Percentiles rank a stretch among this genome's conserved stretches.
Evolutionary conservation across 2,888 invertebrate species (phyloP).

Genomic region (Caenorhabditis sp.): DNA sequence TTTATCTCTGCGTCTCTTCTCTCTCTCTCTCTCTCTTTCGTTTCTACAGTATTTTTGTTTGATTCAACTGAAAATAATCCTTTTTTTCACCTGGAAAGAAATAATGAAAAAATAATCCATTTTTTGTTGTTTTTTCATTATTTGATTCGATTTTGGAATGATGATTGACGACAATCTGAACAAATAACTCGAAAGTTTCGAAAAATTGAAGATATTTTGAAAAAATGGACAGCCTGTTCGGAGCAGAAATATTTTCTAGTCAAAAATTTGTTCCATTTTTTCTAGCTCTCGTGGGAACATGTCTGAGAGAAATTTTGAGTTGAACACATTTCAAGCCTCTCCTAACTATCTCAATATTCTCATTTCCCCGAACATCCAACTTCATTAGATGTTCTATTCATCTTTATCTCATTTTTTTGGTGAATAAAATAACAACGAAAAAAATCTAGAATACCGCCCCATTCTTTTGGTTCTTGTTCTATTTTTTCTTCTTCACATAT

Average conservation of each 20-base stretch:
- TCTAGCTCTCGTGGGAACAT: too few relatives aligned
- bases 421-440: too few relatives aligned
- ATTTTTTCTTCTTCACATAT: background rate
- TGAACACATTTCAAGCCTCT: too few relatives aligned
- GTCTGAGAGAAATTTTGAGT: too few relatives aligned
- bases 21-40: background rate
- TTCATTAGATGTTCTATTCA: background rate
- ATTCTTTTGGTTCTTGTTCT: background rate
- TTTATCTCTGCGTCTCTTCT: background rate
- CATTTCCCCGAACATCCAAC: too few relatives aligned
- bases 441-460: too few relatives aligned
- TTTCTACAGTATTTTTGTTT: background rate
- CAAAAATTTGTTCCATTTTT: too few relatives aligned
- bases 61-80: background rate
- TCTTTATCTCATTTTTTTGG: background rate
- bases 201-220: background rate
- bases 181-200: background rate
- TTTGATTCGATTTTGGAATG: conserved; percentile 1
- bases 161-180: background rate
- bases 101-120: background rate
- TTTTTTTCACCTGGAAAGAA: background rate
- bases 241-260: too few relatives aligned
- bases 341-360: too few relatives aligned
- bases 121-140: background rate
- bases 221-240: too few relatives aligned